Evolutionary conservation across 2,888 invertebrate genomes (phyloP), one percentile per base, ranked within the genome.

Genomic region (Brenthis ino): DNA sequence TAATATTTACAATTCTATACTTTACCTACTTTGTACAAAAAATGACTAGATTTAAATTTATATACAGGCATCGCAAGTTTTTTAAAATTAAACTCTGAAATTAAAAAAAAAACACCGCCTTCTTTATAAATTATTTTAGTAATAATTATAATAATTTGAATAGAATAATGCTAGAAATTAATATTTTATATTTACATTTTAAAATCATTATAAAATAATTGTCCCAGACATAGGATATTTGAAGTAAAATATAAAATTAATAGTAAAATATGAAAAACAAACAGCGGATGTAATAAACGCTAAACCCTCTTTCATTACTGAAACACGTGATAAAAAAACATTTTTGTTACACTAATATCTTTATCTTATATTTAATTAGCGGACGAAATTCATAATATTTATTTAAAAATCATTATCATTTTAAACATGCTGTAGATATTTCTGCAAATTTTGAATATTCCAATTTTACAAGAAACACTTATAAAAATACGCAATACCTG

Each of bases 11-110:
- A 80, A 33, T 72, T 71, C 71, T 72, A 74, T 77, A 68, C 74
- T 72, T 77, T 72, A 70, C 65, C 83, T 89, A 89, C 82, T 92
- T 89, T 92, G 91, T 91, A 91, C 92, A 92, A 79, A 77, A 75
- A 83, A 86, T 91, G 92, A 92, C 92, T 92, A 92, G 92, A 82
- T 69, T 75, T 65, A 72, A 43, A 74, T 75, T 75, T 71, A 75
- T 77, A 77, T 75, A 73, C 75, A 68, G 66, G 64, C 71, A 76
- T 78, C 75, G 74, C 71, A 76, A 76, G 72, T 76, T 76, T 77
- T 70, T 71, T 63, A 67, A 67, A 64, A 56, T 55, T 69, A 63
- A 77, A 78, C 75, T 61, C 60, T 66, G 8, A 58, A 28, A 20
- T 51, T 56, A 51, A 57, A 65, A 57, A 14, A 28, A 65, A 24